Conservation (phyloP, 2,888 invertebrate species). For the Cryptophagus acutangulus region DNA sequence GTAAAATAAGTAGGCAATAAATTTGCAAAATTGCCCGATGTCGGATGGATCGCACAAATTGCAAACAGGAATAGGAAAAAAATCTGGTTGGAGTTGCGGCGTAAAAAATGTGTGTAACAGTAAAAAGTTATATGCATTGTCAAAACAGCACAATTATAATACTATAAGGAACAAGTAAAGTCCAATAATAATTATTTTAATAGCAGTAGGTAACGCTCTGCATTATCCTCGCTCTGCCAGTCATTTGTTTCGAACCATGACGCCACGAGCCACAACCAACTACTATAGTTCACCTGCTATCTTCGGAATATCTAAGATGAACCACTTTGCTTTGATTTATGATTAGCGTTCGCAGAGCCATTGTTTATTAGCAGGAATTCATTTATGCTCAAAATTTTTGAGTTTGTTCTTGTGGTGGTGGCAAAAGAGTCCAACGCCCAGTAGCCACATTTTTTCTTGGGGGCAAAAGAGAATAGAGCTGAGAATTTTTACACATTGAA, state of each 20-base stretch:
- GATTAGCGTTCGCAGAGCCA: slow-evolving; percentile 27
- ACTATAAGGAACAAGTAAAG: slow-evolving; percentile 40
- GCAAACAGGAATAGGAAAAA: slow-evolving; percentile 1
- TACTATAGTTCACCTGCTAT: slow-evolving; percentile 47
- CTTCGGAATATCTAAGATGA: slow-evolving; percentile 42
- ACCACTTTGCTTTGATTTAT: slow-evolving; percentile 39
- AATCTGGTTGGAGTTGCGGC: slow-evolving; percentile 8
- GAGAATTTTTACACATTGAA: slow-evolving; percentile 37
- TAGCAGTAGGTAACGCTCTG: slow-evolving; percentile 47
- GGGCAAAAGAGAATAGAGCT: slow-evolving; percentile 30
- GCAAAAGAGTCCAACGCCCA: slow-evolving; percentile 19
- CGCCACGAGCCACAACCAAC: slow-evolving; percentile 49
- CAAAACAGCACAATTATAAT: slow-evolving; percentile 41
- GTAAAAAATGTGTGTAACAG: slow-evolving; percentile 30
- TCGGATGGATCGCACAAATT: no score
- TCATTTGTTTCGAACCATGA: slow-evolving; percentile 52
- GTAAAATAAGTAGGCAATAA: no score
- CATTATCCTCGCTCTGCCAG: slow-evolving; percentile 52
- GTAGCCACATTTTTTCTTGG: slow-evolving; percentile 29
- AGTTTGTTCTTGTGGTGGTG: no score
- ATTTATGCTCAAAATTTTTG: slow-evolving; percentile 19
- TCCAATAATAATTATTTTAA: slow-evolving; percentile 50
- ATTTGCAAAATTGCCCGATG: no score
- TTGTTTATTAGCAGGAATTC: slow-evolving; percentile 28
- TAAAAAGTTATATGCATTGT: slow-evolving; percentile 36